Evolutionary conservation across 2,113 vertebrate genomes (phyloP).

Genomic region (Sorex araneus): DNA sequence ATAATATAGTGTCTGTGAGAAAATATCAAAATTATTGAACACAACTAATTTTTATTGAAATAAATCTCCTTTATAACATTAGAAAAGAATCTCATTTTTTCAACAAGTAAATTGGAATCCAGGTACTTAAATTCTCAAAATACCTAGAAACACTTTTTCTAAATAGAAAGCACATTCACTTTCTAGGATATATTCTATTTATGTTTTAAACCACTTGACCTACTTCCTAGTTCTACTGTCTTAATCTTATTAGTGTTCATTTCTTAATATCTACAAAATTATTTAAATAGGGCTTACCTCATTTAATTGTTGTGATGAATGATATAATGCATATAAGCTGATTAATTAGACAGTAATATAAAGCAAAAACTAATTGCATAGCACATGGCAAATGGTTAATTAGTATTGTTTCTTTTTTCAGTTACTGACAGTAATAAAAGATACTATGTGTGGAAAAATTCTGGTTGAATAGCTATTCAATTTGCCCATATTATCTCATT

Average conservation of each 20-base stretch:
- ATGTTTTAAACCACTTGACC: constrained; percentile 11
- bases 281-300: constrained; percentile 1
- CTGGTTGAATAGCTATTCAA: not conserved
- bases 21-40: not conserved
- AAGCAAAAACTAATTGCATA: not conserved
- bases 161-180: not conserved
- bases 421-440: not conserved
- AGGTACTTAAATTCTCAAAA: constrained; percentile 30
- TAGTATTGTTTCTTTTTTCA: not conserved
- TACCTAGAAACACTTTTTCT: not conserved
- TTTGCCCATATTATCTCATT: not conserved
- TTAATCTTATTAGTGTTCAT: not conserved
- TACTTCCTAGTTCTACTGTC: not conserved
- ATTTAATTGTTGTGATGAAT: not conserved
- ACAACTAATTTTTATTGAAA: not conserved
- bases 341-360: not conserved
- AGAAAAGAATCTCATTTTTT: not conserved
- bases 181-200: not conserved
- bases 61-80: not conserved
- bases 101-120: constrained; percentile 8
- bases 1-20: not conserved
- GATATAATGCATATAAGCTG: not conserved
- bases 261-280: constrained; percentile 17
- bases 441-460: not conserved
- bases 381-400: not conserved